Percentiles rank a stretch among this genome's conserved stretches.
Conservation (phyloP, 1,140 invertebrate genomes). For the Liolophura sinensis region DNA sequence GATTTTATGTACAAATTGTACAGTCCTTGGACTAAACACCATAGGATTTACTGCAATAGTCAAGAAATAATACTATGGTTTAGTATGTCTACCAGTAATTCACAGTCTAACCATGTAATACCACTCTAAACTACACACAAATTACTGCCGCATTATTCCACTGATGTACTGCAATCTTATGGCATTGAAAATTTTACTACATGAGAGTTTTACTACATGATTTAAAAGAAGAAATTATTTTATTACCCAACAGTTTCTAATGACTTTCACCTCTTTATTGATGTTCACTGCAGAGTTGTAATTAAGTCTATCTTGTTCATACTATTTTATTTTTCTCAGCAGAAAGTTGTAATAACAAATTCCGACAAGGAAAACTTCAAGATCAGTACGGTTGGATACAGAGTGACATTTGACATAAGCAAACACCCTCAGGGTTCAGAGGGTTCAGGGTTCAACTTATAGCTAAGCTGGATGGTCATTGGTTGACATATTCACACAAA, state of each 20-base stretch:
- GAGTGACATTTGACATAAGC: too few species aligned
- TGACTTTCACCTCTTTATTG: background rate
- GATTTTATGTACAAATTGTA: too few species aligned
- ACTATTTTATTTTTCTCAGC: slow-evolving; percentile 64
- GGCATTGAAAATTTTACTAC: background rate
- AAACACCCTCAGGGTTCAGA: slow-evolving; percentile 77
- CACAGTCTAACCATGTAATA: too few species aligned
- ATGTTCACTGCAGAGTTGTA: background rate
- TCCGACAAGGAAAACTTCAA: slow-evolving; percentile 84
- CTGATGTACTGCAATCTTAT: background rate
- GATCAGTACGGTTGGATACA: slow-evolving; percentile 77
- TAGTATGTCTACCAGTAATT: background rate
- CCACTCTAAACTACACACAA: too few species aligned
- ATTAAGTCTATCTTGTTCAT: slow-evolving; percentile 9
- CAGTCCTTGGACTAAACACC: too few species aligned
- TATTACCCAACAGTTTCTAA: background rate
- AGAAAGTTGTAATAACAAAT: slow-evolving; percentile 85
- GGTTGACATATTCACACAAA: too few species aligned
- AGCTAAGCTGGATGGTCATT: too few species aligned
- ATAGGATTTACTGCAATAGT: too few species aligned
- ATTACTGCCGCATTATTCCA: background rate
- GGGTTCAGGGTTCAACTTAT: too few species aligned
- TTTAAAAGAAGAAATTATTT: background rate
- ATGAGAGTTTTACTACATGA: background rate
- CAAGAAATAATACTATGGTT: background rate